phyloP scores from a whole-genome alignment of 2,888 invertebrate genomes.

The Phengaris alcon region DNA sequence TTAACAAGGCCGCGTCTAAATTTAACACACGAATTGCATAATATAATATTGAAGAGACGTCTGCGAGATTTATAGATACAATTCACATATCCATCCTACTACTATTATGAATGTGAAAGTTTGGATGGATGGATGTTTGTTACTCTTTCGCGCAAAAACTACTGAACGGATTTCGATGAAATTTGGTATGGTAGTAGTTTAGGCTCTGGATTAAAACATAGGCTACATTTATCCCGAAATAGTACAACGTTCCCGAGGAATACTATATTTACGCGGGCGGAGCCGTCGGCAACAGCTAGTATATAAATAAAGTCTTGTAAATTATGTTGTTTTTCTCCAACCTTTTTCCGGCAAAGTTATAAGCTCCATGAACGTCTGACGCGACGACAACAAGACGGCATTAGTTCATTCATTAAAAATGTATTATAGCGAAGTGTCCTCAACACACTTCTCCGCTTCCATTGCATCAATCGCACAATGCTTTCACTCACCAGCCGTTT shows the following conservation, averaged over 20 bases:
- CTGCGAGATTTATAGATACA: not conserved
- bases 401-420: constrained; percentile 44
- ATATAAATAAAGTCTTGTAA: not conserved
- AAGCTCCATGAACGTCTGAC: constrained; percentile 16
- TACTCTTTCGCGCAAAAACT: too few relatives aligned
- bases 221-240: too few relatives aligned
- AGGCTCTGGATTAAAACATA: too few relatives aligned
- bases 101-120: too few relatives aligned
- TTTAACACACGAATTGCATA: not conserved
- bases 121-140: too few relatives aligned
- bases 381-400: constrained; percentile 14
- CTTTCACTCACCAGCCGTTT: constrained; percentile 70
- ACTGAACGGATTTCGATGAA: too few relatives aligned
- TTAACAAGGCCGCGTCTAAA: not conserved
- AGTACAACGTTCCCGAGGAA: too few relatives aligned
- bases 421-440: constrained; percentile 48
- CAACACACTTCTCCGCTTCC: constrained; percentile 58
- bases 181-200: too few relatives aligned
- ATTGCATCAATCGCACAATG: constrained; percentile 66
- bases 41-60: not conserved
- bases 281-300: too few relatives aligned
- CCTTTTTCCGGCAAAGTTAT: constrained; percentile 33
- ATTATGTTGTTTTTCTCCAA: not conserved
- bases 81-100: not conserved
- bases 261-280: too few relatives aligned